Base-by-base conservation (phyloP, 2,888 invertebrate species). In the Actias luna region DNA sequence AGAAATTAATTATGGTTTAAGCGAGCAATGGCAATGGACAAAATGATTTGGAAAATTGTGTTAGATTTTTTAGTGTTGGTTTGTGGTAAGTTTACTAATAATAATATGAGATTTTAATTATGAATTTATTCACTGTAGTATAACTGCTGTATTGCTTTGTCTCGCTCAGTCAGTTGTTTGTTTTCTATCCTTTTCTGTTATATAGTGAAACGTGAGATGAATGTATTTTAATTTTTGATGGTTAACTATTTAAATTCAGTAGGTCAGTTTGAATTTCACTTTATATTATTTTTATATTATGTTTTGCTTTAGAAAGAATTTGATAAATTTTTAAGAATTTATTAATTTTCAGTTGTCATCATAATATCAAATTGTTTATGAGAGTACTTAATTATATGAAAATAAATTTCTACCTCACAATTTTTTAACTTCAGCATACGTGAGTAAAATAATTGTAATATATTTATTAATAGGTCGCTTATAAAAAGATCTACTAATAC, bases 11-110 rank as follows among this genome's bases (percentile, higher is more conserved):
- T 59, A 64, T 64, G 64, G n/a, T 61, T 29, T 61, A 62, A 59
- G 59, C 31, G 55, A 52, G 64, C 39, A 64, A 86, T 85, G 89
- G 83, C 82, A 29, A 79, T 82, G 65, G 85, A 86, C 65, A 82
- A 69, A 67, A 61, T 89, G 58, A 77, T 85, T 65, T 83, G 84
- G 81, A 90, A 91, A 70, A 82, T 91, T 42, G 52, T 82, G 27
- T 65, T 91, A 79, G 91, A 91, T 72, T 72, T 89, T 46, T 8
- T 83, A 14, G 78, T 87, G 33, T 72, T 89, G 64, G 68, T 71
- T 14, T 83, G 85, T 59, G 84, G 92, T 91, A 66, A 87, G 91
- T 87, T 18, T 60, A 16, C 29, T 22, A 7, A 7, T 25, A 14
- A 27, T 12, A 12, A 25, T 50, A 22, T 50, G 25, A 50, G 25